Evolutionary conservation across 23 tunicate genomes (phyloP).

Genomic region (Halocynthia aurantium): DNA sequence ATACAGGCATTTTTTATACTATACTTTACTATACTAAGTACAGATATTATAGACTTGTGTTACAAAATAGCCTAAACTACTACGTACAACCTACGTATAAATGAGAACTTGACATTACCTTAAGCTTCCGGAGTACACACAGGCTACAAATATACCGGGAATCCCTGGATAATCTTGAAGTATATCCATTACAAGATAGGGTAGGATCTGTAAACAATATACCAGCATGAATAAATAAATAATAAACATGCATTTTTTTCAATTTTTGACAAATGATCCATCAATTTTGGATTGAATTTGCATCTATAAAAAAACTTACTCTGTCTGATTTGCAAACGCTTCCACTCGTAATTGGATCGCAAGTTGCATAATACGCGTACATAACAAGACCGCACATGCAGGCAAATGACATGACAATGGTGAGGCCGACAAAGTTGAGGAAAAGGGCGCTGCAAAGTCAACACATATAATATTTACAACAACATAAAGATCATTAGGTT

Average conservation of each 20-base stretch:
- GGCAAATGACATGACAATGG: slow-evolving; percentile 37
- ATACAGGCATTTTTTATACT: too few relatives aligned
- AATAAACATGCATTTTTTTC: too few relatives aligned
- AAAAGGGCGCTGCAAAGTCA: slow-evolving; percentile 26
- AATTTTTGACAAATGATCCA: too few relatives aligned
- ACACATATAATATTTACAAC: too few relatives aligned
- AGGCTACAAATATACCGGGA: slow-evolving; percentile 45
- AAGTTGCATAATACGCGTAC: slow-evolving; percentile 43
- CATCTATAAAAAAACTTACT: slow-evolving; percentile 9
- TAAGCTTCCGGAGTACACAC: slow-evolving; percentile 53
- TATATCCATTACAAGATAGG: slow-evolving; percentile 49
- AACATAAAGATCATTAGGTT: too few relatives aligned
- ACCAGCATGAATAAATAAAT: too few relatives aligned
- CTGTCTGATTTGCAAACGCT: slow-evolving; percentile 30
- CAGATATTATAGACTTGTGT: too few relatives aligned
- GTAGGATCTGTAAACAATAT: slow-evolving; percentile 22
- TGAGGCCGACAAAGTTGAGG: slow-evolving; percentile 43
- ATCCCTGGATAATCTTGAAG: slow-evolving; percentile 39
- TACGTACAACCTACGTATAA: too few relatives aligned
- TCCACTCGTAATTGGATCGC: slow-evolving; percentile 44
- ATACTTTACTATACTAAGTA: too few relatives aligned
- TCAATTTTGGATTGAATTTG: too few relatives aligned
- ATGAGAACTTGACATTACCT: slow-evolving; percentile 9
- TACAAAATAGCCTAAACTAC: too few relatives aligned
- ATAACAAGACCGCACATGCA: slow-evolving; percentile 37